phyloP scores from a whole-genome alignment of 2,888 invertebrate genomes.

The Drosophila nigricruria region DNA sequence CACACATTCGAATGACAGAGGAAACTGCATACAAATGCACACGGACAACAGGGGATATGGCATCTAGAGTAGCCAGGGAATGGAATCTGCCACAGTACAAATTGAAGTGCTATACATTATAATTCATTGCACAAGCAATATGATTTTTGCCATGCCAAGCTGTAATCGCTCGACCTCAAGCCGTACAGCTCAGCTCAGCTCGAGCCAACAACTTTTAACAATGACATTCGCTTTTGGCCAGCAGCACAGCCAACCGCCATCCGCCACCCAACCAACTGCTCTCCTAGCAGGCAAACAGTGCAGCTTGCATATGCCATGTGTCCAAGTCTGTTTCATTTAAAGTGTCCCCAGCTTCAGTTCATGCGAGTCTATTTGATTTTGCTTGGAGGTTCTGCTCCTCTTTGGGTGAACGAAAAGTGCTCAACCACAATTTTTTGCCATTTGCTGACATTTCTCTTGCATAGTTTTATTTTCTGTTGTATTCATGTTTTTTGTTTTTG shows the following conservation, averaged over 20 bases:
- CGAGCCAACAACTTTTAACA: constrained; percentile 54
- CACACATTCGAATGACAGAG: not conserved
- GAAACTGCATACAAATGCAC: constrained; percentile 49
- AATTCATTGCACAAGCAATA: constrained; percentile 69
- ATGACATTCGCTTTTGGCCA: constrained; percentile 60
- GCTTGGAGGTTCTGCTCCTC: constrained; percentile 1
- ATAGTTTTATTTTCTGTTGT: constrained; percentile 22
- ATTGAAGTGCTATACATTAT: constrained; percentile 67
- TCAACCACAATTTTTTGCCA: constrained; percentile 56
- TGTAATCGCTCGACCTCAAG: constrained; percentile 29
- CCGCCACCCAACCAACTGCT: not conserved
- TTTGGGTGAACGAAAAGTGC: constrained; percentile 29
- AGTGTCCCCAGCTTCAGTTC: constrained; percentile 9
- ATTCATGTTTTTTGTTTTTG: not conserved
- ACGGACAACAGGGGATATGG: not conserved
- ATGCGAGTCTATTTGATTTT: constrained; percentile 1
- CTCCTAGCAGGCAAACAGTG: constrained; percentile 37
- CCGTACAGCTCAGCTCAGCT: constrained; percentile 2
- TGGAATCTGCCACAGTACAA: constrained; percentile 56
- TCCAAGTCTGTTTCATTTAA: constrained; percentile 34
- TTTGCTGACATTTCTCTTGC: constrained; percentile 57
- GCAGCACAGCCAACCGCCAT: constrained; percentile 15
- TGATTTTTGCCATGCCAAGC: constrained; percentile 51
- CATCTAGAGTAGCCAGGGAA: not conserved
- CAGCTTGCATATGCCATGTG: constrained; percentile 58